Conservation (phyloP, 2,888 invertebrate genomes). For the Phanerotoma sp. region DNA sequence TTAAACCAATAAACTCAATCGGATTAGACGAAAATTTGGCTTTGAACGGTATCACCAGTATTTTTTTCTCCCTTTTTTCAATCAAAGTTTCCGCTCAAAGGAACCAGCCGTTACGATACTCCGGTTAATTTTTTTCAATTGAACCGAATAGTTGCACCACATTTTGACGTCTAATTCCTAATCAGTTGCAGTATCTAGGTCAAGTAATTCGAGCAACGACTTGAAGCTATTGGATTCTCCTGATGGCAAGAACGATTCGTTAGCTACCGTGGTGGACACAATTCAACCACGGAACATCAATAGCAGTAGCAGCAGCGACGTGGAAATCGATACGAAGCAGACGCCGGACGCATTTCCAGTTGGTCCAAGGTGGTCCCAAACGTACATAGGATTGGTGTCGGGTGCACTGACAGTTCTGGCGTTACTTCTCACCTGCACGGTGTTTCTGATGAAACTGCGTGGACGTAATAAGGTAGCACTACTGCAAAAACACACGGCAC, state of each 20-base stretch:
- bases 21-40: too few species aligned
- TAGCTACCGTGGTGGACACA: conserved; percentile 30
- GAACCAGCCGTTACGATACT: too few species aligned
- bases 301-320: conserved; percentile 45
- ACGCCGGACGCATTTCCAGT: conserved; percentile 64
- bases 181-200: conserved; percentile 34
- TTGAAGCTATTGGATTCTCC: conserved; percentile 16
- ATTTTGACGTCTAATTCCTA: too few species aligned
- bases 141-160: too few species aligned
- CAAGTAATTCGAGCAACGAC: conserved; percentile 24
- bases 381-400: conserved; percentile 62
- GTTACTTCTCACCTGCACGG: conserved; percentile 66
- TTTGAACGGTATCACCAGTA: too few species aligned
- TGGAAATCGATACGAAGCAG: conserved; percentile 46
- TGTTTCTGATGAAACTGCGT: conserved; percentile 66
- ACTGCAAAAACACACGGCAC: conserved; percentile 65
- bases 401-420: conserved; percentile 69
- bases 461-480: conserved; percentile 68
- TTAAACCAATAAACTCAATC: too few species aligned
- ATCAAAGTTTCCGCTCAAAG: too few species aligned
- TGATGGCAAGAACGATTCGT: conserved; percentile 13
- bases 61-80: too few species aligned
- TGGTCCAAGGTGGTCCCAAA: conserved; percentile 59
- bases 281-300: conserved; percentile 28
- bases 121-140: too few species aligned